A percentile compares a stretch with the other conserved stretches of the same genome.
Evolutionary conservation across 2,113 vertebrate genomes (phyloP).

Genomic region (Chelonoidis abingdonii): DNA sequence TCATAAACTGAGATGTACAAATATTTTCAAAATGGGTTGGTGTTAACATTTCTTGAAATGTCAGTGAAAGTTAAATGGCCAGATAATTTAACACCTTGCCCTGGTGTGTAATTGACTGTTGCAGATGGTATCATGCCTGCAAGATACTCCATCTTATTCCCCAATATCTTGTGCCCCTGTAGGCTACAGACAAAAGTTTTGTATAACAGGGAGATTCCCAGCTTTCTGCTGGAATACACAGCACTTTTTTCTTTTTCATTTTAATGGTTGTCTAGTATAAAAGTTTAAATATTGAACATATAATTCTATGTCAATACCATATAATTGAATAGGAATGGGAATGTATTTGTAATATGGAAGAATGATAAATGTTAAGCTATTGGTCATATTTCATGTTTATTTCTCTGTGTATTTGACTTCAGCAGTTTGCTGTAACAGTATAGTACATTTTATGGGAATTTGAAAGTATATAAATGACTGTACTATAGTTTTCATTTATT

Average conservation of each 20-base stretch:
- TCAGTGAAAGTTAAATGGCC: background rate
- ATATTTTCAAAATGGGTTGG: background rate
- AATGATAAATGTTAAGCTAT: background rate
- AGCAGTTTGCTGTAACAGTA: background rate
- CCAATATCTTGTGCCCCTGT: background rate
- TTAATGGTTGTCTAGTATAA: background rate
- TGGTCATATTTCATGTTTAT: background rate
- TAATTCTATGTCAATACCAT: background rate
- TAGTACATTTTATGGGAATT: background rate
- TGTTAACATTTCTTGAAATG: background rate
- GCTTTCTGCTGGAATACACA: background rate
- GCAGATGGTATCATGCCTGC: background rate
- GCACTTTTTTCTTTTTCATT: background rate
- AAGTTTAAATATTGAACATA: background rate
- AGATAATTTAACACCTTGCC: background rate
- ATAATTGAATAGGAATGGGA: background rate
- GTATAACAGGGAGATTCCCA: background rate
- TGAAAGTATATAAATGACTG: background rate
- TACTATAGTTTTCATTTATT: background rate
- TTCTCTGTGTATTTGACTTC: background rate
- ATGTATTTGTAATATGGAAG: background rate
- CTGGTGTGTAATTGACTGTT: background rate
- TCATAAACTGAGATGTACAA: background rate
- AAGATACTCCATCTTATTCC: background rate
- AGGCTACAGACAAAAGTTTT: background rate